A percentile compares a stretch with the other conserved stretches of the same genome.
Evolutionary conservation across 2,888 invertebrate species (phyloP).

Genomic region (Rutpela maculata): DNA sequence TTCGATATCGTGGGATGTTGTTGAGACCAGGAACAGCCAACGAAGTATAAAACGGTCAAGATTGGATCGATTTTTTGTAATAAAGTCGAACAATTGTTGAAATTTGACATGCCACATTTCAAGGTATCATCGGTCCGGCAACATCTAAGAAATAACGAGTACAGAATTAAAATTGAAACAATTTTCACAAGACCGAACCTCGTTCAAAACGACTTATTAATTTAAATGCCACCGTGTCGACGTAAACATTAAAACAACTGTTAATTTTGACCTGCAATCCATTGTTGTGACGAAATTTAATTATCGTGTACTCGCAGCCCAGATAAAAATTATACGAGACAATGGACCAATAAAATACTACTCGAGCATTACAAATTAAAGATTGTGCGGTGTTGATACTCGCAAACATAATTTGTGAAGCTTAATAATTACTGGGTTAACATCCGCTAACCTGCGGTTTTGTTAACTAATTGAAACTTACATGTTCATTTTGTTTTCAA

Average conservation of each 20-base stretch:
- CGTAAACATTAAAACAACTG: neutral
- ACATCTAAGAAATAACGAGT: neutral
- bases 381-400: neutral
- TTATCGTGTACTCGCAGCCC: neutral
- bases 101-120: neutral
- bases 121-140: neutral
- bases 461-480: neutral
- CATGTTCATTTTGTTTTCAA: no score
- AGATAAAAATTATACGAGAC: neutral
- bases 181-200: neutral
- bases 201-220: neutral
- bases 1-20: neutral
- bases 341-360: neutral
- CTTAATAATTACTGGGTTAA: neutral
- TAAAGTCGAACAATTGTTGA: neutral
- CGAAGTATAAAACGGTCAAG: neutral
- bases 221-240: constrained; percentile 2
- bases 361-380: constrained; percentile 1
- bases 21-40: neutral
- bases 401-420: neutral
- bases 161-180: neutral
- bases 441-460: neutral
- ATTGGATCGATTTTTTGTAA: neutral
- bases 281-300: neutral
- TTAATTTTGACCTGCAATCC: constrained; percentile 3